Base-by-base conservation (phyloP, 2,797 vertebrate species). In the Arnoldichthys spilopterus region DNA sequence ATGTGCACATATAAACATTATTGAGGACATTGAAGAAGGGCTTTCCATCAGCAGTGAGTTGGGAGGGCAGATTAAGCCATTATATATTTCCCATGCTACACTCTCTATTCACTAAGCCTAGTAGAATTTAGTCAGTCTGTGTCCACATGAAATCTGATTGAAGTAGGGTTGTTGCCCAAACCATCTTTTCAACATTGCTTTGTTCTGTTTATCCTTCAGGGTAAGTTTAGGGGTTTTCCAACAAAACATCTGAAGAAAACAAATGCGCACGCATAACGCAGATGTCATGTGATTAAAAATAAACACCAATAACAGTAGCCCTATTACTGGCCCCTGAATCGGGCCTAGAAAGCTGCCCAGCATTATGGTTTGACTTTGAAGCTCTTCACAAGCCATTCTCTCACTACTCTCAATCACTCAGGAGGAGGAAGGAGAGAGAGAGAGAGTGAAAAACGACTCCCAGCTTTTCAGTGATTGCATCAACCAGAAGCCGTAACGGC, bases 361-460 rank as follows among this genome's bases (percentile, higher is more conserved):
- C 51, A 56, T 56, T 28, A 67, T 32, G 51, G 28, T 32, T 43
- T 34, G 56, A 56, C 73, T 73, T 72, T 76, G 28, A 76, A 56
- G 20, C 53, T 79, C 58, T 66, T 72, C 30, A 49, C 59, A 76
- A 53, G 61, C 61, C 9, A 24, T 67, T 58, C 72, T 30, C 24
- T 37, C 54, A 54, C 71, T 45, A 1, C 51, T 18, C 32, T 22
- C 34, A 16, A 49, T 68, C 28, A 30, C 24, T 69, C 26, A 64
- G 24, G 6, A 74, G 13, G 53, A 34, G 22, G 61, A 62, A n/a
- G 73, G 15, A 15, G 34, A 37, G 24, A 16, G 66, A 75, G 61
- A 28, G 51, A 43, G 6, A 12, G 28, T 61, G 24, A 72, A 54
- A 68, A 63, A 72, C n/a, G 2, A 30, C 5, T 61, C 58, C 59